These are phyloP conservation scores for Amphiduros pacificus DNA, from an alignment of 2,888 invertebrate species.

Conservation along the genomic window DNA sequence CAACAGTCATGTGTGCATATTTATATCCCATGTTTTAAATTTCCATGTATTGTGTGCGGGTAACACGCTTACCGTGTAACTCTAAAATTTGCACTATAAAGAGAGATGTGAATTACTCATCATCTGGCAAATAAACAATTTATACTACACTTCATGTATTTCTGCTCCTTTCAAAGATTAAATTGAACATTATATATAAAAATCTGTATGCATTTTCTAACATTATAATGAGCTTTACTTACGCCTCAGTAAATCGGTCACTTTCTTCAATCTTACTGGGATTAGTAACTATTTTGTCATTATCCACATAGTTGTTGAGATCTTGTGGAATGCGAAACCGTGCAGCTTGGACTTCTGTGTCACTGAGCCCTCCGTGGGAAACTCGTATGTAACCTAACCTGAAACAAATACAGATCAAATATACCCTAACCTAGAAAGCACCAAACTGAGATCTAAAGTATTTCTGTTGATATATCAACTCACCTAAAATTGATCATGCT, in stretches of 20 bases:
- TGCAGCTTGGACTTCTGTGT: slow-evolving; percentile 58
- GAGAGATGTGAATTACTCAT: no score
- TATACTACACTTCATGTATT: neutral
- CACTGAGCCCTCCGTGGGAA: slow-evolving; percentile 58
- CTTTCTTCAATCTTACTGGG: slow-evolving; percentile 33
- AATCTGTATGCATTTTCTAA: neutral
- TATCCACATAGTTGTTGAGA: slow-evolving; percentile 40
- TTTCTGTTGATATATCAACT: no score
- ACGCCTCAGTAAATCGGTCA: slow-evolving; percentile 44
- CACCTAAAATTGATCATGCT: no score
- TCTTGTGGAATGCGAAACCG: slow-evolving; percentile 47
- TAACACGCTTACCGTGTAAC: no score
- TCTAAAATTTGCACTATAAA: no score
- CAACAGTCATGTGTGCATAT: no score
- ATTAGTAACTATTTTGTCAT: slow-evolving; percentile 37
- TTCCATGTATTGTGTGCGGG: no score
- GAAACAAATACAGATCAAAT: no score
- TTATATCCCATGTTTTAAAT: no score
- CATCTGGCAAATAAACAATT: neutral
- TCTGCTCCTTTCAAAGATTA: neutral
- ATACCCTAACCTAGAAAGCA: no score
- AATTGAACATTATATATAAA: neutral
- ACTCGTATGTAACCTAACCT: slow-evolving; percentile 58
- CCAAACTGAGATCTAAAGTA: no score
- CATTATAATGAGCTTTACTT: slow-evolving; percentile 16